These are phyloP conservation scores for Muscicapa striata DNA, from an alignment of 2,797 vertebrate species.

Conservation along the genomic window DNA sequence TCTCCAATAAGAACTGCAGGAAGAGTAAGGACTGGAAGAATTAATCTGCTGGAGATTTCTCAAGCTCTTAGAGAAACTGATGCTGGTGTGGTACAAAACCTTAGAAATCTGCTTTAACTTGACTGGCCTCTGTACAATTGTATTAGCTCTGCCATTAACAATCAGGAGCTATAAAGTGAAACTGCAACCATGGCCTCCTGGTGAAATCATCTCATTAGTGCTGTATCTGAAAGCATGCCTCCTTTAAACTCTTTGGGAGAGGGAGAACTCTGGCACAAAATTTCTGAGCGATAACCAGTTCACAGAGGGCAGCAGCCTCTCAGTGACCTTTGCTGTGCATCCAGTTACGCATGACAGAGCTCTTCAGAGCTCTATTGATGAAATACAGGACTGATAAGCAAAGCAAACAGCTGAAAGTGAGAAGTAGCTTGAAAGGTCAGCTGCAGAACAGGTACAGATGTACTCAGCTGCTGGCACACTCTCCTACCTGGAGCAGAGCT, in stretches of 20 bases:
- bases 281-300: fast-evolving
- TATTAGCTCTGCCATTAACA: neutral
- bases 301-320: neutral
- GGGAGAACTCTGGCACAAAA: fast-evolving
- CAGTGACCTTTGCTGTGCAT: neutral
- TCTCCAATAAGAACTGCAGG: neutral
- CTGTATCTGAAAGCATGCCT: fast-evolving
- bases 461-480: fast-evolving
- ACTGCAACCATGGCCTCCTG: neutral
- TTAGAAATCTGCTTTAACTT: neutral
- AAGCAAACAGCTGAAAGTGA: conserved; percentile 37
- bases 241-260: neutral
- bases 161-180: neutral
- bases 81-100: neutral
- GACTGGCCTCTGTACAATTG: neutral
- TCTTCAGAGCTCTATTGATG: neutral
- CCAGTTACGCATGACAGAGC: neutral
- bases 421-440: conserved; percentile 29
- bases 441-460: neutral
- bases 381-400: conserved; percentile 35
- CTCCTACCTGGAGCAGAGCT: neutral
- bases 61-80: neutral
- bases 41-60: neutral
- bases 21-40: neutral
- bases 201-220: neutral